Evolutionary conservation across 2,888 invertebrate genomes (phyloP).

Genomic region (Pammene fasciana): DNA sequence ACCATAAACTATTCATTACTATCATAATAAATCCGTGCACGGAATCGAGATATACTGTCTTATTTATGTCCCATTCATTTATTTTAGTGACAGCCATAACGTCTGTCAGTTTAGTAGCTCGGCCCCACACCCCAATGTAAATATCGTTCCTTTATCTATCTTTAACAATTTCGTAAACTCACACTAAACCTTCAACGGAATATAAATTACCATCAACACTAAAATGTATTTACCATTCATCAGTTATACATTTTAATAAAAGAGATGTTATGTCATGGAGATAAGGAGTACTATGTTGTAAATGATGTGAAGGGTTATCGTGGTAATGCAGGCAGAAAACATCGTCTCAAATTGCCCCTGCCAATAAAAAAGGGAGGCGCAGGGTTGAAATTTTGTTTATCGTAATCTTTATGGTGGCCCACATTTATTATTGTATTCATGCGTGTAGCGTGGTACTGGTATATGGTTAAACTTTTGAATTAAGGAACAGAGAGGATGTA

Average conservation of each 20-base stretch:
- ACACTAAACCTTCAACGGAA: slow-evolving; percentile 78
- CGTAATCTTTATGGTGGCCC: slow-evolving; percentile 79
- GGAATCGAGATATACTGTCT: slow-evolving; percentile 45
- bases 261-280: slow-evolving; percentile 45
- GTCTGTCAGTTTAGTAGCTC: slow-evolving; percentile 69
- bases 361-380: slow-evolving; percentile 80
- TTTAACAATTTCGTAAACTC: slow-evolving; percentile 83
- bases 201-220: slow-evolving; percentile 75
- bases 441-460: slow-evolving; percentile 76
- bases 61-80: slow-evolving; percentile 67
- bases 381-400: slow-evolving; percentile 81
- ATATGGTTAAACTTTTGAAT: slow-evolving; percentile 71
- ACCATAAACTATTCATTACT: slow-evolving; percentile 39
- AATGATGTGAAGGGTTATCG: slow-evolving; percentile 45
- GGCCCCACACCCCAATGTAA: slow-evolving; percentile 73
- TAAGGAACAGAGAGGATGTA: slow-evolving; percentile 53
- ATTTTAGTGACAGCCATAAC: slow-evolving; percentile 69
- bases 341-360: slow-evolving; percentile 80
- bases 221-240: slow-evolving; percentile 48
- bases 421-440: slow-evolving; percentile 77
- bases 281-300: slow-evolving; percentile 45
- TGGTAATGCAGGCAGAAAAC: slow-evolving; percentile 71
- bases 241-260: slow-evolving; percentile 43
- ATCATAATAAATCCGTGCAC: slow-evolving; percentile 41
- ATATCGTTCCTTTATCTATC: slow-evolving; percentile 81